phyloP scores from a whole-genome alignment of 2,113 vertebrate species.

The Ovibos moschatus region DNA sequence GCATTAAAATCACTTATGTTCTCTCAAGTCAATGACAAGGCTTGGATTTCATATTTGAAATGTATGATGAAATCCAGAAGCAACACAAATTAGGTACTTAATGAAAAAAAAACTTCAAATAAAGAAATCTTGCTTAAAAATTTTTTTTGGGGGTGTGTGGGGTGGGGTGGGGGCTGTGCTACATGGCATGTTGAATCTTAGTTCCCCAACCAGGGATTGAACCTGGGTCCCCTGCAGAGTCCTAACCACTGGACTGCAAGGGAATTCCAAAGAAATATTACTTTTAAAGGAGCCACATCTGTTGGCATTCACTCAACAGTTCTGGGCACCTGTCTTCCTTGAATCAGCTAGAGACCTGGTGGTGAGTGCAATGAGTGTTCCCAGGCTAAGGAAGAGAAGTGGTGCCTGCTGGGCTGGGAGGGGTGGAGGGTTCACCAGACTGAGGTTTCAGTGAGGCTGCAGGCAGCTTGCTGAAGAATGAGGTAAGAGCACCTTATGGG shows the following conservation, averaged over 20 bases:
- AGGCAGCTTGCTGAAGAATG: neutral
- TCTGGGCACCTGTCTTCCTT: neutral
- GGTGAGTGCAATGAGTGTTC: neutral
- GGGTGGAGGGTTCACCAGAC: neutral
- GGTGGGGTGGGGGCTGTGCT: neutral
- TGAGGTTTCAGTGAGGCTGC: neutral
- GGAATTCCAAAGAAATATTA: neutral
- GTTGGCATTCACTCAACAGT: neutral
- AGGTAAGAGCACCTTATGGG: neutral
- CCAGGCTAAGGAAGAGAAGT: neutral
- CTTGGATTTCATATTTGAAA: neutral
- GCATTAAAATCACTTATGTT: neutral
- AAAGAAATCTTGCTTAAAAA: neutral
- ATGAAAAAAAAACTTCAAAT: neutral
- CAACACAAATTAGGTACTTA: neutral
- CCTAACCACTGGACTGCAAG: neutral
- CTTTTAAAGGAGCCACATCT: neutral
- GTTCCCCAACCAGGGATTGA: neutral
- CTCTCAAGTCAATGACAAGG: neutral
- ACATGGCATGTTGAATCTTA: neutral
- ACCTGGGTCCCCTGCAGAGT: neutral
- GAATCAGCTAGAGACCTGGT: neutral
- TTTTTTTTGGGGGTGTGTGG: fast-evolving
- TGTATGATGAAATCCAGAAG: neutral
- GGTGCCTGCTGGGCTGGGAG: neutral